phyloP scores from a whole-genome alignment of 2,888 invertebrate genomes.

The Germaria angustata region DNA sequence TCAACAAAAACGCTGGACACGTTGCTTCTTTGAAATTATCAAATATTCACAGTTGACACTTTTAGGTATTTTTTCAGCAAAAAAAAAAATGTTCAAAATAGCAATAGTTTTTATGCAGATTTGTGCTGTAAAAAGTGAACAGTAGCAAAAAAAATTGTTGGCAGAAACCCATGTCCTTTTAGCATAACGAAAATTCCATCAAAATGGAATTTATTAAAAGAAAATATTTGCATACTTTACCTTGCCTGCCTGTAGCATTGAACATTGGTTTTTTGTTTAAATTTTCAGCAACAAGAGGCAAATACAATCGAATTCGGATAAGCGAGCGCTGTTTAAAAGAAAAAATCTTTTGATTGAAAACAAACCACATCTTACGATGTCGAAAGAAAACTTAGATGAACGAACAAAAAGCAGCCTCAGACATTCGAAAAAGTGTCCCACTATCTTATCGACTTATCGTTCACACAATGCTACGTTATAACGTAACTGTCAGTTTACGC shows the following conservation, averaged over 20 bases:
- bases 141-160: neutral
- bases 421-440: too few relatives aligned
- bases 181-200: neutral
- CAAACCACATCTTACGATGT: too few relatives aligned
- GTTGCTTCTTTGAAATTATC: constrained; percentile 19
- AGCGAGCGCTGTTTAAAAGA: too few relatives aligned
- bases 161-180: neutral
- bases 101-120: neutral
- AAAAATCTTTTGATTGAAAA: too few relatives aligned
- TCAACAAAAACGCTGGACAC: constrained; percentile 6
- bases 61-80: neutral
- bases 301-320: too few relatives aligned
- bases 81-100: neutral
- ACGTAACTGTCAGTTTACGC: too few relatives aligned
- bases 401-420: too few relatives aligned
- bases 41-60: constrained; percentile 45
- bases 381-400: too few relatives aligned
- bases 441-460: too few relatives aligned
- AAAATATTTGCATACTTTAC: constrained; percentile 15
- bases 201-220: constrained; percentile 15
- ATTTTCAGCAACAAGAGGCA: too few relatives aligned
- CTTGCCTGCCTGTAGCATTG: neutral
- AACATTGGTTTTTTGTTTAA: neutral
- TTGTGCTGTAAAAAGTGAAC: neutral
- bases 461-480: too few relatives aligned